Evolutionary conservation across 2,888 invertebrate genomes (phyloP).

Genomic region (Rapana venosa): DNA sequence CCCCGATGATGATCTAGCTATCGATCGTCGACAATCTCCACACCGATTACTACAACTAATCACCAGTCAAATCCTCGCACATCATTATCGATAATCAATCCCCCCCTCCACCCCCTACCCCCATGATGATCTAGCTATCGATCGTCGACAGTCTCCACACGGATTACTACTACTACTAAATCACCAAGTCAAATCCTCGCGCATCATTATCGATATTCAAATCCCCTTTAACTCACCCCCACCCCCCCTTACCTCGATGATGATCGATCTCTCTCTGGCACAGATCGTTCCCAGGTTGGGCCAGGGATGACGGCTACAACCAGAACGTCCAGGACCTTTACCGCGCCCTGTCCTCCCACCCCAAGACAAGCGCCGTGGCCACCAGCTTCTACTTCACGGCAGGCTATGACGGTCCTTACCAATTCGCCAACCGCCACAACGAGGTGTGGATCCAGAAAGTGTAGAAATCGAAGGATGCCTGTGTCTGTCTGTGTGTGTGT

Average conservation of each 20-base stretch:
- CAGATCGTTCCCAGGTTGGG: constrained; percentile 46
- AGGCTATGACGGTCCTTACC: constrained; percentile 49
- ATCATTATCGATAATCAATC: too few relatives aligned
- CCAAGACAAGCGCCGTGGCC: not conserved
- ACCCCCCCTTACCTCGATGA: not conserved
- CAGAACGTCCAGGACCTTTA: constrained; percentile 23
- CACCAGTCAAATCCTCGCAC: too few relatives aligned
- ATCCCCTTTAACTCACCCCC: not conserved
- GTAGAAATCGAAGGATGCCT: constrained; percentile 8
- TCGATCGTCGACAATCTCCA: too few relatives aligned
- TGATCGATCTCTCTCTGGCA: not conserved
- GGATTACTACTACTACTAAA: too few relatives aligned
- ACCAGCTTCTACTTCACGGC: constrained; percentile 40
- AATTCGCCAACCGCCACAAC: constrained; percentile 47
- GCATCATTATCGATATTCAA: too few relatives aligned
- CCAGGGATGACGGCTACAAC: constrained; percentile 14
- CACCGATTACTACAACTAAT: too few relatives aligned
- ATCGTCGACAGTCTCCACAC: not conserved
- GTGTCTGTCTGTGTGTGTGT: too few relatives aligned
- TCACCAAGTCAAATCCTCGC: too few relatives aligned
- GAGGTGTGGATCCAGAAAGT: constrained; percentile 46
- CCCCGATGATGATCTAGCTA: not conserved
- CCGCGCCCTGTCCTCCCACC: constrained; percentile 11
- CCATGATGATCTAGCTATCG: not conserved
- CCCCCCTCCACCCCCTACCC: not conserved